phyloP scores from a whole-genome alignment of 2,888 invertebrate species.

The Neoascia interrupta region DNA sequence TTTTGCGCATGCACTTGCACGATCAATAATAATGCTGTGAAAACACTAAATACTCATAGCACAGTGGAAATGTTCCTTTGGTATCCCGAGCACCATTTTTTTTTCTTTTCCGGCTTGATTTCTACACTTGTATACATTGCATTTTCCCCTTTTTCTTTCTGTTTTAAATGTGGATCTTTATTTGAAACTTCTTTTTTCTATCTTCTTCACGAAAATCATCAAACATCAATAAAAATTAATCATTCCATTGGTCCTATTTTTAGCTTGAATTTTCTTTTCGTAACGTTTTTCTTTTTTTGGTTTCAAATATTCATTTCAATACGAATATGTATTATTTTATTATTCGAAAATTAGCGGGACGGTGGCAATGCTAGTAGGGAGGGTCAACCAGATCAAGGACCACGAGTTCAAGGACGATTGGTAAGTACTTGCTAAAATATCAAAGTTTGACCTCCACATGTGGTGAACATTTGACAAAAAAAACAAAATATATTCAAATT shows the following conservation, averaged over 20 bases:
- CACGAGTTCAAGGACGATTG: conserved; percentile 41
- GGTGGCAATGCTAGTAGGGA: conserved; percentile 72
- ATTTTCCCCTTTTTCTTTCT: not conserved
- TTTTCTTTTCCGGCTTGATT: not conserved
- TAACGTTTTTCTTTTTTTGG: conserved; percentile 47
- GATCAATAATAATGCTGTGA: no score
- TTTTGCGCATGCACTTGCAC: no score
- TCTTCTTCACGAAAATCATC: conserved; percentile 79
- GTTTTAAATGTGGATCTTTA: not conserved
- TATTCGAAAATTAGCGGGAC: conserved; percentile 73
- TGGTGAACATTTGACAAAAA: no score
- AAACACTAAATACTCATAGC: no score
- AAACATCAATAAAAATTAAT: conserved; percentile 71
- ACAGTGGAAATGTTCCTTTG: no score
- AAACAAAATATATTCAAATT: no score
- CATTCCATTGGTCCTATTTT: conserved; percentile 56
- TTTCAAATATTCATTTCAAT: conserved; percentile 70
- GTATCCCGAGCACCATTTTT: no score
- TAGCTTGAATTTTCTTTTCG: conserved; percentile 34
- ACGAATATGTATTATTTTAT: conserved; percentile 74
- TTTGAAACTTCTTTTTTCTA: conserved; percentile 26
- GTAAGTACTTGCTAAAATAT: conserved; percentile 45
- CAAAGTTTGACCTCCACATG: no score
- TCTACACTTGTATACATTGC: not conserved
- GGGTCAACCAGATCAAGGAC: conserved; percentile 64